Conservation (phyloP, 64 coral and sea anemone species). For the Stylophora pistillata region DNA sequence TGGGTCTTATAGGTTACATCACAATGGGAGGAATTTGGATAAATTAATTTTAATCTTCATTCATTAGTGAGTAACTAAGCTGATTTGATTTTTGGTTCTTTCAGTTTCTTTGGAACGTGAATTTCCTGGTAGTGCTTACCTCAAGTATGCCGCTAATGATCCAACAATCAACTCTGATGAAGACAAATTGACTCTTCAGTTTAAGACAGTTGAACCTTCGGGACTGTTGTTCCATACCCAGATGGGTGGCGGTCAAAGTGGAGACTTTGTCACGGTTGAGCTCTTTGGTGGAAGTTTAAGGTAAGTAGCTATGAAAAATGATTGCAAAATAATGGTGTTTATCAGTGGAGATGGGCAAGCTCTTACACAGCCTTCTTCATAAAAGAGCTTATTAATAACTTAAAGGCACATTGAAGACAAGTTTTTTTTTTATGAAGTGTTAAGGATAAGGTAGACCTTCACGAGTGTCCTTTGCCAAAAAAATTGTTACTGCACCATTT, state of each 20-base stretch:
- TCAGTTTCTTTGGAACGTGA: slow-evolving; percentile 20
- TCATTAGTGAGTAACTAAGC: background rate
- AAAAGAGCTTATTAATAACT: no score
- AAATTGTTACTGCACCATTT: no score
- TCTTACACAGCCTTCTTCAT: no score
- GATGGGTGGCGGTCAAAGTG: slow-evolving; percentile 23
- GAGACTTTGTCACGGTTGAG: slow-evolving; percentile 59
- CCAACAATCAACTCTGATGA: background rate
- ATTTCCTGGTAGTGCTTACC: slow-evolving; percentile 29
- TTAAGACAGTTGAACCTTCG: slow-evolving; percentile 52
- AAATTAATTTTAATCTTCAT: background rate
- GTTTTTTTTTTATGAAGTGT: no score
- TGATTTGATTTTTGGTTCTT: background rate
- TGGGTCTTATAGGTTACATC: no score
- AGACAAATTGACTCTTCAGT: background rate
- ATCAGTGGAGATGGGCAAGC: background rate
- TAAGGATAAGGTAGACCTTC: no score
- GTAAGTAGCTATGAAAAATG: background rate
- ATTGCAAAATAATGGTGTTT: no score
- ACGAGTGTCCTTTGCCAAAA: no score
- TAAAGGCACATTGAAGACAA: no score
- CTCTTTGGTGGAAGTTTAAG: slow-evolving; percentile 59
- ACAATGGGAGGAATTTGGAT: no score
- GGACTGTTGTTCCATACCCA: slow-evolving; percentile 50
- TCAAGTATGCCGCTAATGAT: background rate